phyloP scores from a whole-genome alignment of 2,888 invertebrate genomes.

The Danaus chrysippus region DNA sequence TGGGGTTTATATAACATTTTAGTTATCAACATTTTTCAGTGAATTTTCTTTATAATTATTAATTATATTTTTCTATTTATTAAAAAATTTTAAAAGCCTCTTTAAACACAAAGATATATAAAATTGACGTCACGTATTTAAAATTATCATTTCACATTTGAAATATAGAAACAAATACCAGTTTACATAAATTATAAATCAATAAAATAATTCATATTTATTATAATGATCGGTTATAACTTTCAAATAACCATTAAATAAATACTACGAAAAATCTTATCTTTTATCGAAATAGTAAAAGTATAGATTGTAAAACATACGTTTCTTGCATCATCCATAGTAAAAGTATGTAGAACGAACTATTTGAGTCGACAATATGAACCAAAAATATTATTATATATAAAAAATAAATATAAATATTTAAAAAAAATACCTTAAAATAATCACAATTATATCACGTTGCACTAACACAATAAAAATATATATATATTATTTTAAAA shows the following conservation, averaged over 20 bases:
- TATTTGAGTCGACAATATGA: not conserved
- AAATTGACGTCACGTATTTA: too few species aligned
- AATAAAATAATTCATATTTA: too few species aligned
- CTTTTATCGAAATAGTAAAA: not conserved
- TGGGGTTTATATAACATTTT: too few species aligned
- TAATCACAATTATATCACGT: conserved; percentile 16
- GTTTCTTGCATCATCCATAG: conserved; percentile 5
- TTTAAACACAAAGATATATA: too few species aligned
- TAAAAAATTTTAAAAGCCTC: too few species aligned
- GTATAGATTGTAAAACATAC: not conserved
- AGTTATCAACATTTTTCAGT: too few species aligned
- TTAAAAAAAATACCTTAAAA: not conserved
- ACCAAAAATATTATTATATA: not conserved
- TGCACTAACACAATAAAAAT: conserved; percentile 13
- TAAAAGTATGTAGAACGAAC: not conserved
- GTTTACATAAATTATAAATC: too few species aligned
- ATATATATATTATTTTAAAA: conserved; percentile 29
- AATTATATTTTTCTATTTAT: too few species aligned
- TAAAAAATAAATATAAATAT: not conserved
- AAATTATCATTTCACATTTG: too few species aligned
- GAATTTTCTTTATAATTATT: too few species aligned
- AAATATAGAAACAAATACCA: too few species aligned
- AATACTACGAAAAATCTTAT: not conserved
- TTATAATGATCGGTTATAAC: not conserved
- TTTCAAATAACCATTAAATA: conserved; percentile 4